Evolutionary conservation across 2,113 vertebrate species (phyloP).

Genomic region (Ptilonorhynchus violaceus): DNA sequence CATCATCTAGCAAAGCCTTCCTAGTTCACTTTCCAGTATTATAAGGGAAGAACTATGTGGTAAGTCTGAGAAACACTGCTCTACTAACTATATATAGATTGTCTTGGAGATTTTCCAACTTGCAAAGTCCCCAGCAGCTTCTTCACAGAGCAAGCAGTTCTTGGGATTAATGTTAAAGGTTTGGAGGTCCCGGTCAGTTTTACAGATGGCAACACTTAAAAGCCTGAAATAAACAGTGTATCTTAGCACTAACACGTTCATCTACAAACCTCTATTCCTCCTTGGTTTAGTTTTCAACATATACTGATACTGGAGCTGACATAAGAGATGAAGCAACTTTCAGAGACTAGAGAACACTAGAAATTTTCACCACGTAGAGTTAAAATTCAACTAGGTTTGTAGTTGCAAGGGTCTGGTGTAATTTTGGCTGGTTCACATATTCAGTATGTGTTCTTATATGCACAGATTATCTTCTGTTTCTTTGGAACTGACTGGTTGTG

Average conservation of each 20-base stretch:
- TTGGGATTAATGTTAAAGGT: not conserved
- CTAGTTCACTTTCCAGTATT: not conserved
- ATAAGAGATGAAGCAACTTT: not conserved
- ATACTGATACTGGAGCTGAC: not conserved
- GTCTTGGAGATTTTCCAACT: slow-evolving; percentile 24
- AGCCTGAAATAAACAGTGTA: not conserved
- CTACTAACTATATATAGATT: slow-evolving; percentile 8
- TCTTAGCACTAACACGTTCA: not conserved
- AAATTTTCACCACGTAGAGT: not conserved
- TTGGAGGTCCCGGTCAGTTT: not conserved
- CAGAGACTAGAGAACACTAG: not conserved
- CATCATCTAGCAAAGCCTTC: not conserved
- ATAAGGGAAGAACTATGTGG: not conserved
- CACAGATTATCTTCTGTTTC: not conserved
- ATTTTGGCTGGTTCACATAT: not conserved
- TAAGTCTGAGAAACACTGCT: not conserved
- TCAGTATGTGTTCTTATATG: not conserved
- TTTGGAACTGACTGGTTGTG: not conserved
- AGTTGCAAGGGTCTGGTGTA: not conserved
- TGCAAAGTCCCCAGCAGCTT: slow-evolving; percentile 29
- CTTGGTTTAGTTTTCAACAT: not conserved
- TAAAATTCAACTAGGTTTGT: not conserved
- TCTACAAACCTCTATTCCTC: not conserved
- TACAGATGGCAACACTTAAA: slow-evolving; percentile 2
- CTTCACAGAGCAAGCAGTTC: not conserved